Conservation (phyloP, 1,140 invertebrate genomes). For the Lucilia sericata region DNA sequence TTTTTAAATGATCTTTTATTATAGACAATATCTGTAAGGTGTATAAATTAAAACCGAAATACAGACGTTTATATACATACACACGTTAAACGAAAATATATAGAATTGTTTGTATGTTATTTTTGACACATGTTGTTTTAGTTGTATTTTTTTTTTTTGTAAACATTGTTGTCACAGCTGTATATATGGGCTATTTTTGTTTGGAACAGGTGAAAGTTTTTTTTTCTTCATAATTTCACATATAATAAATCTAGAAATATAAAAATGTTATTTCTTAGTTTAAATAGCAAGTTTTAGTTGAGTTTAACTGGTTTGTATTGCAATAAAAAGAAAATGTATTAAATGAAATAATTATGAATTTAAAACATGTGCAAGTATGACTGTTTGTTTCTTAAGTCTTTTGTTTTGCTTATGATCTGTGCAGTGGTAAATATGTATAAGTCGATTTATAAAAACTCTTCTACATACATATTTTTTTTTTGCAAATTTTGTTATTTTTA, state of each 20-base stretch:
- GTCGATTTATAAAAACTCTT: too few relatives aligned
- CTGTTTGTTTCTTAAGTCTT: conserved; percentile 25
- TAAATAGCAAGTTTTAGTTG: neutral
- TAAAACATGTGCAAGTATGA: neutral
- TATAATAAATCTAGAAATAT: neutral
- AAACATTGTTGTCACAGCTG: conserved; percentile 22
- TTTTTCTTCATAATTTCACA: conserved; percentile 5
- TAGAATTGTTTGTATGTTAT: conserved; percentile 26
- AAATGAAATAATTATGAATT: neutral
- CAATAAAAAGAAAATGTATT: neutral
- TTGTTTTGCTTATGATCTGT: neutral
- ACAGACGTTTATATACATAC: too few relatives aligned
- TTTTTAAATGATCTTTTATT: conserved; percentile 6
- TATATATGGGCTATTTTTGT: neutral
- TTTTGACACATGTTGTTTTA: conserved; percentile 18
- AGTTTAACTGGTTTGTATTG: neutral
- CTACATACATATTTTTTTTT: neutral
- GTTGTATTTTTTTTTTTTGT: conserved; percentile 24
- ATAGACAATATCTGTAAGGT: neutral
- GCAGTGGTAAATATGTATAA: too few relatives aligned
- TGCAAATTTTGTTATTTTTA: neutral
- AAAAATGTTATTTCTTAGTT: neutral
- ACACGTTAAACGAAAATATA: neutral
- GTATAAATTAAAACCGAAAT: neutral
- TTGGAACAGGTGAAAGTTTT: conserved; percentile 41